Evolutionary conservation across 2,113 vertebrate species (phyloP).

Genomic region (Rhinolophus ferrumequinum): DNA sequence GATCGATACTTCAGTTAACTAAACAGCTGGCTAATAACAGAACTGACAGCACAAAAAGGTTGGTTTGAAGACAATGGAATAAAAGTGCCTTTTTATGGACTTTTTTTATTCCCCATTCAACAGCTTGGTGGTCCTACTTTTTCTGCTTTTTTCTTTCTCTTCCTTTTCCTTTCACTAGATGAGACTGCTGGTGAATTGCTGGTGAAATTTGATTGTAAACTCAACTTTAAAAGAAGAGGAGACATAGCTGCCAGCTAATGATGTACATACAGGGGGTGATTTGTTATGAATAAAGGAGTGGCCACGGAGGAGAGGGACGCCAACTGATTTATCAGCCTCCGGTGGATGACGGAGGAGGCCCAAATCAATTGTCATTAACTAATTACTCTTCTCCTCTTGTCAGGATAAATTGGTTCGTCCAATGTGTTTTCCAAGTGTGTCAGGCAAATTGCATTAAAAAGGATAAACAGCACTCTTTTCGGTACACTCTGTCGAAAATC

Average conservation of each 20-base stretch:
- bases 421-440: slow-evolving; percentile 62
- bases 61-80: slow-evolving; percentile 77
- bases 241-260: not conserved
- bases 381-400: slow-evolving; percentile 73
- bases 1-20: slow-evolving; percentile 83
- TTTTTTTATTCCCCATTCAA: slow-evolving; percentile 27
- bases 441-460: slow-evolving; percentile 71
- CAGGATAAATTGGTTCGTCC: slow-evolving; percentile 68
- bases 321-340: not conserved
- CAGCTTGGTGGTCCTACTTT: not conserved
- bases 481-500: slow-evolving; percentile 47
- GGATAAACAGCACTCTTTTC: slow-evolving; percentile 70
- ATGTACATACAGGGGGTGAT: not conserved
- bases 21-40: slow-evolving; percentile 83
- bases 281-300: not conserved
- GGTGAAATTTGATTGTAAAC: not conserved
- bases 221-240: slow-evolving; percentile 2
- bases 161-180: not conserved
- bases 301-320: not conserved
- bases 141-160: not conserved
- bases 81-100: slow-evolving; percentile 47
- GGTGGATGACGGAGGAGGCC: not conserved
- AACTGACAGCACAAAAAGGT: slow-evolving; percentile 56
- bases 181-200: not conserved
- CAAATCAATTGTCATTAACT: slow-evolving; percentile 74